Conservation (phyloP, 2,797 vertebrate genomes). For the Lacerta agilis region DNA sequence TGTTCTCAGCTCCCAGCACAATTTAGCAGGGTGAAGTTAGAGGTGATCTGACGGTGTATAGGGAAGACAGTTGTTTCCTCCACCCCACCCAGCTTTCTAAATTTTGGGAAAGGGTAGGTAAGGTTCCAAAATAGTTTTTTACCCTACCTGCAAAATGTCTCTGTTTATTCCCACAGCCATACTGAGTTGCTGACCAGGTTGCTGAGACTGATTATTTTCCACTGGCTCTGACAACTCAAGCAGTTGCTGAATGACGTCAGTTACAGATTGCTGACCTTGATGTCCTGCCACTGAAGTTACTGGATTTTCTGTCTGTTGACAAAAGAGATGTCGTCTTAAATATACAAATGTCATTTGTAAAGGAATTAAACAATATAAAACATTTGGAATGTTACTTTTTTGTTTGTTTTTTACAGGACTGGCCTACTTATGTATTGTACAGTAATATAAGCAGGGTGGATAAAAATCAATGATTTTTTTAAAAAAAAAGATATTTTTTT, state of each 20-base stretch:
- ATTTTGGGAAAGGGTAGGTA: background rate
- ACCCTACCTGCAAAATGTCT: slow-evolving; percentile 94
- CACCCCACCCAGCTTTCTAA: background rate
- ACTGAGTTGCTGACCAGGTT: slow-evolving; percentile 84
- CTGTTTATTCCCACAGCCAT: slow-evolving; percentile 93
- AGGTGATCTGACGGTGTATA: background rate
- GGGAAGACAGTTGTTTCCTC: background rate
- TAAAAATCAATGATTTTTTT: too few relatives aligned
- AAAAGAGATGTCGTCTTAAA: slow-evolving; percentile 78
- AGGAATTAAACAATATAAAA: background rate
- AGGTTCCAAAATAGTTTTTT: background rate
- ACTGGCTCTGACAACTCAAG: slow-evolving; percentile 92
- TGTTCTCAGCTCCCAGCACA: background rate
- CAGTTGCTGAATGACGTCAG: slow-evolving; percentile 97
- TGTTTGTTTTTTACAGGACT: background rate
- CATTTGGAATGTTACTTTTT: background rate
- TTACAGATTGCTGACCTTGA: slow-evolving; percentile 84
- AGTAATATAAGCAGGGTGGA: background rate
- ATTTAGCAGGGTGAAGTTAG: background rate
- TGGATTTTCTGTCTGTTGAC: slow-evolving; percentile 77
- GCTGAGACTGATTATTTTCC: slow-evolving; percentile 84
- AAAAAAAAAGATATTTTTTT: too few relatives aligned
- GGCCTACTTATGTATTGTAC: background rate
- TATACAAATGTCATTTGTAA: slow-evolving; percentile 29
- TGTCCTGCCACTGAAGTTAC: slow-evolving; percentile 66